Conservation (phyloP, 1,140 invertebrate species). For the Drosophila pachea region DNA sequence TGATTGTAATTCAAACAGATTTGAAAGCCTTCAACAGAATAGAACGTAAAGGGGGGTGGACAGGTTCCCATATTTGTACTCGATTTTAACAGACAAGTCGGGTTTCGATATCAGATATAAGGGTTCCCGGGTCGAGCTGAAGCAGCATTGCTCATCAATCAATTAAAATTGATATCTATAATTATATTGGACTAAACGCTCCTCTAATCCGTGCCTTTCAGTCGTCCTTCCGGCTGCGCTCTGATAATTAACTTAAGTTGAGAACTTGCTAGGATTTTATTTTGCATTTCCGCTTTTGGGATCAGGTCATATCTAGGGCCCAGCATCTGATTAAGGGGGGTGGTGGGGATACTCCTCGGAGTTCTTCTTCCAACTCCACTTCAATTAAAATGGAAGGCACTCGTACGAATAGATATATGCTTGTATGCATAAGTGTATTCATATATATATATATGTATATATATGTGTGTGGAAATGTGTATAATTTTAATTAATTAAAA, state of each 20-base stretch:
- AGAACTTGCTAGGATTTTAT: neutral
- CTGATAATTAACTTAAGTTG: neutral
- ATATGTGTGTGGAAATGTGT: conserved; percentile 25
- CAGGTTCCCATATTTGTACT: too few species aligned
- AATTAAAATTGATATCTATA: too few species aligned
- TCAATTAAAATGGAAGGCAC: conserved; percentile 65
- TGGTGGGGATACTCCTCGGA: neutral
- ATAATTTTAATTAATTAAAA: conserved; percentile 75
- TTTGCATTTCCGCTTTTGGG: neutral
- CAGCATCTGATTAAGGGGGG: neutral
- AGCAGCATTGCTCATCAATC: too few species aligned
- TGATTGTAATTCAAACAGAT: too few species aligned
- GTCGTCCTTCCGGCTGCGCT: too few species aligned
- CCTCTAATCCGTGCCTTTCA: too few species aligned
- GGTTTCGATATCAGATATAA: too few species aligned
- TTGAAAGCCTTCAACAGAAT: too few species aligned
- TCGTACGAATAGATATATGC: conserved; percentile 53
- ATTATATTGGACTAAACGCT: too few species aligned
- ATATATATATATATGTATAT: conserved; percentile 50
- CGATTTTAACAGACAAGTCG: too few species aligned
- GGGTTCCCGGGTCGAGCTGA: too few species aligned
- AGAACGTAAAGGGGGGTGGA: too few species aligned
- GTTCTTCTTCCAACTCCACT: conserved; percentile 28
- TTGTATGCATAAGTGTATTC: conserved; percentile 50
- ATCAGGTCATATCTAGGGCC: neutral